Percentiles rank a stretch among this genome's conserved stretches.
Evolutionary conservation across 1,140 invertebrate genomes (phyloP).

Genomic region (Trypoxylus dichotomus): DNA sequence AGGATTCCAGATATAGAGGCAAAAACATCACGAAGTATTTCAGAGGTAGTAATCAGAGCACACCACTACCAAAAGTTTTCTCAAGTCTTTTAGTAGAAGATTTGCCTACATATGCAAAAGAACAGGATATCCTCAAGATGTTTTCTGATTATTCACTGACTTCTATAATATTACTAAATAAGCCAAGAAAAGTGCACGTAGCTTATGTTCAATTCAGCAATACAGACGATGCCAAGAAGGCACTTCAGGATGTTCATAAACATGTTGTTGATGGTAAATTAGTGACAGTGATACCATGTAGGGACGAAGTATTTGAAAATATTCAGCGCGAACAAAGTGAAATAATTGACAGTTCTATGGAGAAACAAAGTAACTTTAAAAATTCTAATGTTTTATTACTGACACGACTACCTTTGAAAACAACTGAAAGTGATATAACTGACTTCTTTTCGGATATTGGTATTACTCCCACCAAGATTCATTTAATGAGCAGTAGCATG

Average conservation of each 20-base stretch:
- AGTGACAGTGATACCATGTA: conserved; percentile 58
- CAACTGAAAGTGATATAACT: conserved; percentile 74
- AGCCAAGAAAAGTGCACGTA: conserved; percentile 58
- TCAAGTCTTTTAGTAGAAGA: conserved; percentile 68
- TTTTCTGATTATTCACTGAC: conserved; percentile 73
- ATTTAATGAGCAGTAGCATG: conserved; percentile 67
- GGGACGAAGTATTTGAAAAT: conserved; percentile 57
- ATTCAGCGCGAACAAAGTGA: conserved; percentile 55
- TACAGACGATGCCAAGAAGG: conserved; percentile 66
- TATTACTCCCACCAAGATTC: conserved; percentile 74
- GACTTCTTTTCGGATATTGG: conserved; percentile 80
- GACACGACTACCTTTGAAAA: conserved; percentile 72
- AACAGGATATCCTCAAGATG: conserved; percentile 75
- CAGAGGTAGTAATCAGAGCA: conserved; percentile 50
- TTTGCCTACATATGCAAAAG: conserved; percentile 72
- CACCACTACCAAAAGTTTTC: conserved; percentile 48
- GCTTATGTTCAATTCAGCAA: conserved; percentile 76
- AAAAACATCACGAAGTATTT: conserved; percentile 45
- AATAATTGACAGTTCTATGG: conserved; percentile 34
- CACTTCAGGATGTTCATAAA: conserved; percentile 58
- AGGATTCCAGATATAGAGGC: conserved; percentile 29
- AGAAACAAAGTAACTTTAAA: conserved; percentile 29
- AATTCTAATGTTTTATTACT: conserved; percentile 70
- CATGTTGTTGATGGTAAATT: conserved; percentile 62
- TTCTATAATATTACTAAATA: conserved; percentile 67